Base-by-base conservation (phyloP, 92 coral and sea anemone species). In the Zoanthus sansibaricus region DNA sequence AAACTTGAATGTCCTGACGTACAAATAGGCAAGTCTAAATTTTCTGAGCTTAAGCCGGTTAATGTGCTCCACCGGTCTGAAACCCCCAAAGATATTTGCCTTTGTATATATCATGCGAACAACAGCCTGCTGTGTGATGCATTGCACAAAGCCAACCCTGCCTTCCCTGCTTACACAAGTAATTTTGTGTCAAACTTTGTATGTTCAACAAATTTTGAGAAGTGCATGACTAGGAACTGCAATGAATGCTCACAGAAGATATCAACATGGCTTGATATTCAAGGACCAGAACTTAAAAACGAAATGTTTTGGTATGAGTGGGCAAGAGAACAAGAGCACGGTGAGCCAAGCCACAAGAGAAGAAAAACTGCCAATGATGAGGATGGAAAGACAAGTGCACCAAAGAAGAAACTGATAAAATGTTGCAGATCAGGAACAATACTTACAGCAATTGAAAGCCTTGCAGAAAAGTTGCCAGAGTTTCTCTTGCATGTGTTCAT, bases 21-120 rank as follows among this genome's bases (percentile, higher is more conserved):
- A 30, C 84, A 89, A 33, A 84, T 76, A 66, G 89, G 89, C 31
- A 88, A 88, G 72, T 89, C 91, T 16, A 89, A 77, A 56, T 84
- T 89, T 84, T 90, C 92, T 49, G 87, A 86, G 76, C 92, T 90
- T 4, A 86, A 86, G 90, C 90, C 88, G 10, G 52, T 83, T 20
- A 86, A 90, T 86, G 90, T 90, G 72, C 86, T 86, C 47, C 90
- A 86, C 87, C 77, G 77, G 86, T 89, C 92, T 11, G 86, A 89
- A 84, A 84, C 89, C 45, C 92, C 92, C 21, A 84, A 83, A 77
- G 89, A 84, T 78, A 86, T 58, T 13, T 58, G n/a, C 66, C 66
- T 58, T 58, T 58, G 66, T 15, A 58, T 58, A 15, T 58, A 58
- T 61, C 92, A 89, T 78, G 92, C 84, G 84, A 84, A 89, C 62